Conservation (phyloP, 2,113 vertebrate species). For the Corythornis vintsioides region DNA sequence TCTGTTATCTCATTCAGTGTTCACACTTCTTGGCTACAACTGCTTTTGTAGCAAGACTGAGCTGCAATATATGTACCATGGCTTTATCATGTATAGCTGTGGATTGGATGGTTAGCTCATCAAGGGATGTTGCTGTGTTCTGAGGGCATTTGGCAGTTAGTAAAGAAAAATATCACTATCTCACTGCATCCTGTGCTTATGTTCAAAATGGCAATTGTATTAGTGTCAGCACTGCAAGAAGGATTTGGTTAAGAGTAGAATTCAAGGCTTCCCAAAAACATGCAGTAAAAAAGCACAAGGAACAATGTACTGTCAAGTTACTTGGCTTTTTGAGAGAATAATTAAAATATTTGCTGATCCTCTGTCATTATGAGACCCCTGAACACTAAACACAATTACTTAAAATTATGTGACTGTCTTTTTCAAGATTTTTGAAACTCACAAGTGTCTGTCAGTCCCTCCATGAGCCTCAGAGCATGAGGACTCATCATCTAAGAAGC, state of each 20-base stretch:
- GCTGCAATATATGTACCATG: fast-evolving
- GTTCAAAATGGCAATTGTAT: not conserved
- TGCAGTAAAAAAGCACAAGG: not conserved
- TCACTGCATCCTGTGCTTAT: not conserved
- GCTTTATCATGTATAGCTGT: not conserved
- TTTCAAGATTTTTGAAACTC: not conserved
- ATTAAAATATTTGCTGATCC: not conserved
- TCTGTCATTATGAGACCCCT: not conserved
- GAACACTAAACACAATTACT: not conserved
- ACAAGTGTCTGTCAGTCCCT: not conserved
- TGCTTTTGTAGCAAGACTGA: not conserved
- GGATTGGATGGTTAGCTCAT: not conserved
- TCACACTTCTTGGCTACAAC: fast-evolving
- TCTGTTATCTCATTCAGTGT: fast-evolving
- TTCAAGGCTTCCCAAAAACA: not conserved
- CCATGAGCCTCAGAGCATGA: not conserved
- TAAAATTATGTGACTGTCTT: not conserved
- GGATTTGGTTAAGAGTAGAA: not conserved
- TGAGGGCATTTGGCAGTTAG: not conserved
- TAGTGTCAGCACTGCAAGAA: not conserved
- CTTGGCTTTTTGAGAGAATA: not conserved
- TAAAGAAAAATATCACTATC: no score
- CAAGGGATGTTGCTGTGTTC: not conserved
- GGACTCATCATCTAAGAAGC: not conserved
- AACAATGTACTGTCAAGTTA: not conserved